phyloP scores from a whole-genome alignment of 2,888 invertebrate genomes.

The Orthosia gracilis region DNA sequence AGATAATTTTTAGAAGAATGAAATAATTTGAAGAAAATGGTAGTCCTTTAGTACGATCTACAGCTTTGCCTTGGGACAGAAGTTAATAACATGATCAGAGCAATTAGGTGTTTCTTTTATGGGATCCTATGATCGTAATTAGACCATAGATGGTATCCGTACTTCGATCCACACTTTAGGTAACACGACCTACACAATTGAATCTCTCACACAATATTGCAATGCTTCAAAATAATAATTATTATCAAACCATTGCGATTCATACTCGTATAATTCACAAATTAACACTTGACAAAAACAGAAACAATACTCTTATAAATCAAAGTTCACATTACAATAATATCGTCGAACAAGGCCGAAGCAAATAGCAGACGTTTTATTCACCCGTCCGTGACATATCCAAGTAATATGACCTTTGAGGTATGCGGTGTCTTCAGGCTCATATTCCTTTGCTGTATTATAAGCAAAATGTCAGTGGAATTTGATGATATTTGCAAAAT shows the following conservation, averaged over 20 bases:
- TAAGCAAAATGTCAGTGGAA: slow-evolving; percentile 24
- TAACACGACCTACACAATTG: not conserved
- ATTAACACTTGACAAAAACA: slow-evolving; percentile 19
- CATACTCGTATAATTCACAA: not conserved
- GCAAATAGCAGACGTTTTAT: slow-evolving; percentile 34
- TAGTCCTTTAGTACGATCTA: not conserved
- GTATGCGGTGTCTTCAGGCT: slow-evolving; percentile 45
- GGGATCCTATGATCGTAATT: not conserved
- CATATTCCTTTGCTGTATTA: slow-evolving; percentile 34
- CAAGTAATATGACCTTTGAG: slow-evolving; percentile 57
- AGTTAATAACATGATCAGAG: not conserved
- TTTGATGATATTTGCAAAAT: slow-evolving; percentile 18
- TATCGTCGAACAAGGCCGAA: slow-evolving; percentile 40
- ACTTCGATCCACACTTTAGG: not conserved
- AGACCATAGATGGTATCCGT: not conserved
- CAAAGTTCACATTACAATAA: slow-evolving; percentile 45
- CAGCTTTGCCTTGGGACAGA: not conserved
- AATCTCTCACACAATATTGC: not conserved
- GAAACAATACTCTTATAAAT: slow-evolving; percentile 25
- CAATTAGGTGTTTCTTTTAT: not conserved
- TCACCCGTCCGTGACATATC: slow-evolving; percentile 67
- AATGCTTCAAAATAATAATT: not conserved
- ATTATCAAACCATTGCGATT: not conserved
- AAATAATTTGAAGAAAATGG: slow-evolving; percentile 3
- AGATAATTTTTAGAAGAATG: slow-evolving; percentile 17